Evolutionary conservation across 2,113 vertebrate genomes (phyloP).

Genomic region (Oceanites oceanicus): DNA sequence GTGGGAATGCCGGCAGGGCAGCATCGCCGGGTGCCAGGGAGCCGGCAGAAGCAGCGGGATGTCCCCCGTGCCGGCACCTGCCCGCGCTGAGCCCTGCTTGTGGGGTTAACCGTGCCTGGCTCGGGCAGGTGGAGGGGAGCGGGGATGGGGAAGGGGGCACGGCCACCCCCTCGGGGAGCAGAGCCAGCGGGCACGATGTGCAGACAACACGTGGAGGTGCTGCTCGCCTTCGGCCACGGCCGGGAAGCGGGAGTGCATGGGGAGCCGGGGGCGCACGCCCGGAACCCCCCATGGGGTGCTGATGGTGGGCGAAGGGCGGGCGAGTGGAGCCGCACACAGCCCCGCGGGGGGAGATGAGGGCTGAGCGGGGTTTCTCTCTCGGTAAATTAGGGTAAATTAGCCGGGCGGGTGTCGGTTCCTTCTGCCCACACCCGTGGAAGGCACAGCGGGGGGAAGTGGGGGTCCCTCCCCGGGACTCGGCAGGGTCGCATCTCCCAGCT

Average conservation of each 20-base stretch:
- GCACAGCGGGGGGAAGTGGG: neutral
- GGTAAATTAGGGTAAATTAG: neutral
- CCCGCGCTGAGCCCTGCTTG: neutral
- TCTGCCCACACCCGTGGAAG: neutral
- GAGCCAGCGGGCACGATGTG: fast-evolving
- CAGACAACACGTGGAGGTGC: neutral
- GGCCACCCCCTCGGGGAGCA: neutral
- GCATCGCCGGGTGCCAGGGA: fast-evolving
- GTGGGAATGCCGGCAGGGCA: fast-evolving
- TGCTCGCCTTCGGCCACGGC: fast-evolving
- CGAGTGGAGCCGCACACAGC: neutral
- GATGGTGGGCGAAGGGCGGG: neutral
- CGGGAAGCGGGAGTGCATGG: neutral
- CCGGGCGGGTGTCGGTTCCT: neutral
- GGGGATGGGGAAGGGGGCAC: neutral
- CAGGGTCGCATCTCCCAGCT: neutral
- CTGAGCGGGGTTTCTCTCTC: neutral
- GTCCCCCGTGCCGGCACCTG: fast-evolving
- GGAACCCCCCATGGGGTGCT: neutral
- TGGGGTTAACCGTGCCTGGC: neutral
- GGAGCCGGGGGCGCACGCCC: neutral
- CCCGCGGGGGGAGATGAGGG: neutral
- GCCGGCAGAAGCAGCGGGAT: fast-evolving
- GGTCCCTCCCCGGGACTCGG: neutral
- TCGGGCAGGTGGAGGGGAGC: neutral